Base-by-base conservation (phyloP, 2,113 vertebrate species). In the Pterocles orientalis region DNA sequence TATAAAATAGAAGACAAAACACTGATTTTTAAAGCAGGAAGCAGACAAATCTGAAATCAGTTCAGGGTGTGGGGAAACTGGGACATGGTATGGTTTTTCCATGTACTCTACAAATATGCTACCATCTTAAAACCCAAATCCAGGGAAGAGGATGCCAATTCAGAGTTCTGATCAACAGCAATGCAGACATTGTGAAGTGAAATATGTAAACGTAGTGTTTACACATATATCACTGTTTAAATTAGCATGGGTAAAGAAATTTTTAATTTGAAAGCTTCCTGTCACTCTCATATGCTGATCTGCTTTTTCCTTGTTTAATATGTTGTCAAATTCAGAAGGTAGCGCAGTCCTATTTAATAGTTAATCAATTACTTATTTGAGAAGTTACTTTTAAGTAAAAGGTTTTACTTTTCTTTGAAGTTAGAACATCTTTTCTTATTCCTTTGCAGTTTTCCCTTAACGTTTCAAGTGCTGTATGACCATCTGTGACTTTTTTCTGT, bases 151-250 rank as follows among this genome's bases (percentile, higher is more conserved):
- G 34, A 43, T 86, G 70, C 50, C 82, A 78, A 7, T 68, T 76
- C n/a, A 77, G 71, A 73, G 62, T 86, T 88, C 62, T 70, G 68
- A 66, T 93, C 56, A 86, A 56, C 4, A 11, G 34, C 56, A 94
- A 51, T 72, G 68, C 82, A 95, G 86, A 77, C 58, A 65, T 36
- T 83, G 70, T 80, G 85, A 86, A 95, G 57, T 58, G 60, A 83
- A 85, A 76, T 92, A 81, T 51, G 88, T 95, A 92, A 95, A 95
- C 87, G 88, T 41, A 68, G 56, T 77, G 94, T 94, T 96, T 94
- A 96, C 91, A 39, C 91, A 72, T 65, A 34, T 95, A 77, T 76
- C 79, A 34, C 93, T 96, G 84, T 95, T 93, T 93, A 90, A 94
- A 92, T 94, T 94, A 94, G 79, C 79, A 83, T 56, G 58, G 26